Evolutionary conservation across 1,140 invertebrate genomes (phyloP).

Genomic region (Lerema accius): DNA sequence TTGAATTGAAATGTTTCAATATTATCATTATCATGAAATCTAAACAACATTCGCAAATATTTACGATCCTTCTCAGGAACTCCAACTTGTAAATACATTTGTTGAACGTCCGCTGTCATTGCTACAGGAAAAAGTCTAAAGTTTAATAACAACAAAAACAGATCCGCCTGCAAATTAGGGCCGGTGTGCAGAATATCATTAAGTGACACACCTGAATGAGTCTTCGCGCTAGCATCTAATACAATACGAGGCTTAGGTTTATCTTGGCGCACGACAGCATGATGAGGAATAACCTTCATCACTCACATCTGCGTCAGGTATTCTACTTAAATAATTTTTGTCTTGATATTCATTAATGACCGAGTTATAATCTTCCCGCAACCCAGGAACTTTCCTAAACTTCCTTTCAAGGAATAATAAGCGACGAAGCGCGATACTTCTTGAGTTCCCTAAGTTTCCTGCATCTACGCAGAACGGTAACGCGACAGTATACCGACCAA

Average conservation of each 20-base stretch:
- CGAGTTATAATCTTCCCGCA: conserved; percentile 1
- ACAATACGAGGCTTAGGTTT: conserved; percentile 7
- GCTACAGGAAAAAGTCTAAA: conserved; percentile 22
- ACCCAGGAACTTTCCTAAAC: not conserved
- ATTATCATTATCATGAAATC: conserved; percentile 2
- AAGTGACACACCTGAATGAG: conserved; percentile 14
- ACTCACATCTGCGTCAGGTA: not conserved
- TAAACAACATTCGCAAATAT: conserved; percentile 9
- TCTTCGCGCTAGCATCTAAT: conserved; percentile 6
- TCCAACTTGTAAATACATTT: conserved; percentile 25
- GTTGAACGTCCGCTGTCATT: conserved; percentile 21
- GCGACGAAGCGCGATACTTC: not conserved
- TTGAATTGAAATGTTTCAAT: conserved; percentile 15
- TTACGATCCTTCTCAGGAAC: not conserved
- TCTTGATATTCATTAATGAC: conserved; percentile 2
- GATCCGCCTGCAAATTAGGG: conserved; percentile 14
- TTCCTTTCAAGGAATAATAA: not conserved
- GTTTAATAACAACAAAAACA: conserved; percentile 18
- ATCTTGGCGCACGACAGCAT: not conserved
- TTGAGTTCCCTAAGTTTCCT: conserved; percentile 1
- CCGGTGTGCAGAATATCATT: conserved; percentile 9
- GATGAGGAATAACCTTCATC: conserved; percentile 6
- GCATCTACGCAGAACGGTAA: not conserved
- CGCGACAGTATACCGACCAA: not conserved
- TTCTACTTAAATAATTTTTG: not conserved